Conservation (phyloP, 2,797 vertebrate species). For the Siniperca scherzeri region DNA sequence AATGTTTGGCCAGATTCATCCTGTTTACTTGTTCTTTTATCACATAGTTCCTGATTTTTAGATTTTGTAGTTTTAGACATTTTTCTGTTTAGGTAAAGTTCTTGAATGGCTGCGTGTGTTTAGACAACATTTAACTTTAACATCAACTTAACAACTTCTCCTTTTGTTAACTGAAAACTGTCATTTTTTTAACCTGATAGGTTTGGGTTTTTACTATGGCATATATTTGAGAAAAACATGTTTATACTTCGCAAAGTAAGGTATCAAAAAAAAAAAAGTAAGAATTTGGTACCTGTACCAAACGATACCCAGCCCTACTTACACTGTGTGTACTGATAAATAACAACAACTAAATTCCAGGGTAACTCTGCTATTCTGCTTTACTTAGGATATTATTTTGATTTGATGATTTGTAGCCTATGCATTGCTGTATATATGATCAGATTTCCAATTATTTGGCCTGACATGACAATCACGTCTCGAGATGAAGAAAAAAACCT, state of each 20-base stretch:
- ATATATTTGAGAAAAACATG: not conserved
- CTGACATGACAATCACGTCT: slow-evolving; percentile 77
- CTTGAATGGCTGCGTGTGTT: not conserved
- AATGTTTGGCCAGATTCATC: not conserved
- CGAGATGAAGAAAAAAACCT: slow-evolving; percentile 40
- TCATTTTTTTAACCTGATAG: not conserved
- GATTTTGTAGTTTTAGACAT: not conserved
- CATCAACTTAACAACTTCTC: not conserved
- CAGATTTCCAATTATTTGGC: slow-evolving; percentile 47
- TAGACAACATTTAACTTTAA: not conserved
- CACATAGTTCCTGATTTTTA: not conserved
- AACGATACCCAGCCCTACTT: slow-evolving; percentile 19
- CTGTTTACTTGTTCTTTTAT: slow-evolving; percentile 1
- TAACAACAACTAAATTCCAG: slow-evolving; percentile 14
- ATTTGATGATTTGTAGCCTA: slow-evolving; percentile 49
- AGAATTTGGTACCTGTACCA: not conserved
- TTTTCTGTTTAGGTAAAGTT: slow-evolving; percentile 10
- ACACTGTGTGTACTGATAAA: slow-evolving; percentile 31
- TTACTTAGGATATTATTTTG: slow-evolving; percentile 3
- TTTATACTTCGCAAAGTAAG: slow-evolving; percentile 24
- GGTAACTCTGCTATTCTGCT: slow-evolving; percentile 41
- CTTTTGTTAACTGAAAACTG: not conserved
- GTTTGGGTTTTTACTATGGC: slow-evolving; percentile 1
- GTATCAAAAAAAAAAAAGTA: not conserved
- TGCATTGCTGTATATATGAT: slow-evolving; percentile 59